These are phyloP conservation scores for Netelia fuscicornis DNA, from an alignment of 2,888 invertebrate genomes.

Conservation along the genomic window DNA sequence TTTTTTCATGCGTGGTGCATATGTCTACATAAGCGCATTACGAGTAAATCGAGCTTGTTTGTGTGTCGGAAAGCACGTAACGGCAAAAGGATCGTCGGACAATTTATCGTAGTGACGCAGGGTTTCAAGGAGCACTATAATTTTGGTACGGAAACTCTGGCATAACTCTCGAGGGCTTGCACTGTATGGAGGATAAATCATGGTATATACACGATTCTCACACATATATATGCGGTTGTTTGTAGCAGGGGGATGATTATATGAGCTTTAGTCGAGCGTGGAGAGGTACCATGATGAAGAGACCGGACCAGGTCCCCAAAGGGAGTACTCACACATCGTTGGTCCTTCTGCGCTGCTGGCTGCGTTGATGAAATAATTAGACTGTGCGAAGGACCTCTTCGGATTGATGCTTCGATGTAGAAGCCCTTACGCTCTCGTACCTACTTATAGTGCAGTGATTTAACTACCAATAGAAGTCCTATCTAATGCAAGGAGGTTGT, in stretches of 20 bases:
- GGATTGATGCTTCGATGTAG: background rate
- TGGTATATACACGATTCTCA: constrained; percentile 4
- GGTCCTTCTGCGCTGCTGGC: constrained; percentile 20
- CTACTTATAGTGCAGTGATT: no score
- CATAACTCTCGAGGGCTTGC: constrained; percentile 40
- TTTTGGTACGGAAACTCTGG: constrained; percentile 1
- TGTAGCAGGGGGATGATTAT: constrained; percentile 22
- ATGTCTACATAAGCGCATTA: background rate
- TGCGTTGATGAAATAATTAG: constrained; percentile 51
- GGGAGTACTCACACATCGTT: constrained; percentile 36
- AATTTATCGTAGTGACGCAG: constrained; percentile 48
- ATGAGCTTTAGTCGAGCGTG: constrained; percentile 25
- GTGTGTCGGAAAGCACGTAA: background rate
- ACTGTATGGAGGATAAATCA: background rate
- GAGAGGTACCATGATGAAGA: constrained; percentile 48
- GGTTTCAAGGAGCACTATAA: constrained; percentile 34
- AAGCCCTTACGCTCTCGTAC: background rate
- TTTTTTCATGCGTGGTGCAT: background rate
- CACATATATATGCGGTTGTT: background rate
- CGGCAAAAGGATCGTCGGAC: constrained; percentile 1
- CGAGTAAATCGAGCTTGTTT: constrained; percentile 6
- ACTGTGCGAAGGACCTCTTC: constrained; percentile 7
- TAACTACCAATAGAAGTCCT: no score
- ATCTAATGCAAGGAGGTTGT: no score
- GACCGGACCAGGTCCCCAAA: constrained; percentile 30